Percentiles rank a stretch among this genome's conserved stretches.
These are phyloP conservation scores for Orthonychiurus folsomi DNA, from an alignment of 2,888 invertebrate species.

Conservation along the genomic window DNA sequence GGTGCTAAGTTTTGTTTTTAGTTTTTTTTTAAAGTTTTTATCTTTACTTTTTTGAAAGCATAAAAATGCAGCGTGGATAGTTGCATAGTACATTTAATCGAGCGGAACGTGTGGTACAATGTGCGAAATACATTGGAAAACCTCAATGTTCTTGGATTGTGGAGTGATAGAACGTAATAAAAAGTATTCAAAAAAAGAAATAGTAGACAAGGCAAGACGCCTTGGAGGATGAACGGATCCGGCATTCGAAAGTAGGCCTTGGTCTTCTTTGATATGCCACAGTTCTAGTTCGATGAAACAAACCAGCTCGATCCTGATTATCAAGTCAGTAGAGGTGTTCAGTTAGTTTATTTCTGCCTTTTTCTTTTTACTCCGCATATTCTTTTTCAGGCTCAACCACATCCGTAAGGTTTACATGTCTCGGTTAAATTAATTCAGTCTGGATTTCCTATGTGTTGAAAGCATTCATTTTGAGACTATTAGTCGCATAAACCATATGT, in stretches of 20 bases:
- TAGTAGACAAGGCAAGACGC: background rate
- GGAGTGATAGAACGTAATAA: background rate
- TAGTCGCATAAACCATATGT: too few relatives aligned
- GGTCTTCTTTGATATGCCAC: background rate
- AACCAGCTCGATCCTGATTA: conserved; percentile 25
- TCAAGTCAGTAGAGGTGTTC: conserved; percentile 30
- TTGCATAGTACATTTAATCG: too few relatives aligned
- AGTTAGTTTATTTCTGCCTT: conserved; percentile 22
- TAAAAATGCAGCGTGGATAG: too few relatives aligned
- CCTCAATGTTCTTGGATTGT: too few relatives aligned
- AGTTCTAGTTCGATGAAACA: conserved; percentile 1
- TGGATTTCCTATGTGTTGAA: too few relatives aligned
- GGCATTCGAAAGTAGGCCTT: conserved; percentile 18
- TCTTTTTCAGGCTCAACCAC: background rate
- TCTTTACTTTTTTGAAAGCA: too few relatives aligned
- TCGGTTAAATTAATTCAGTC: too few relatives aligned
- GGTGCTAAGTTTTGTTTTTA: too few relatives aligned
- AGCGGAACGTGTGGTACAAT: too few relatives aligned
- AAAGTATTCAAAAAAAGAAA: background rate
- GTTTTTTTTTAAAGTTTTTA: too few relatives aligned
- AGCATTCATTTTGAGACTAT: too few relatives aligned
- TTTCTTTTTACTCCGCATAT: conserved; percentile 10
- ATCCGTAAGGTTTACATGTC: background rate
- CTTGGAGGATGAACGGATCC: conserved; percentile 13
- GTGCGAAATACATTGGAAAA: too few relatives aligned